These are phyloP conservation scores for Chrysaora quinquecirrha DNA, from an alignment of 30 jellyfish, hydroid and myxozoan species.

Conservation along the genomic window DNA sequence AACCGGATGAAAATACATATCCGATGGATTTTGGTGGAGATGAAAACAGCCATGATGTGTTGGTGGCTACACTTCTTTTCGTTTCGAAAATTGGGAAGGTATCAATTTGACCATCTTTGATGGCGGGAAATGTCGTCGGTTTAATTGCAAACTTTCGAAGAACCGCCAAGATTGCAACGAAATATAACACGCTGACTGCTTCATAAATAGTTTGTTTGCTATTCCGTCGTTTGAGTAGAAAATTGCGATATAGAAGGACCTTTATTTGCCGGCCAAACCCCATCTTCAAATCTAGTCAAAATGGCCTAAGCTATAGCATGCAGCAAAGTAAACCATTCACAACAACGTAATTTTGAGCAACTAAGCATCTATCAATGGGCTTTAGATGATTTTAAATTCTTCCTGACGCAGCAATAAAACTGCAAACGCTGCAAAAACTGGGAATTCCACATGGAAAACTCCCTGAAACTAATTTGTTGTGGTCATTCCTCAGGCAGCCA, in stretches of 20 bases:
- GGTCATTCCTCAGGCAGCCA: no score
- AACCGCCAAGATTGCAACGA: slow-evolving; percentile 73
- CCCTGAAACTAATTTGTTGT: no score
- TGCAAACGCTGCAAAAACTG: no score
- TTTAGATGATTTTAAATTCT: no score
- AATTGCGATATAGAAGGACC: slow-evolving; percentile 72
- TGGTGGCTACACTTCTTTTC: not conserved
- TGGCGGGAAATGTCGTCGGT: slow-evolving; percentile 53
- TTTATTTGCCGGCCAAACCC: slow-evolving; percentile 68
- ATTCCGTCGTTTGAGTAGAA: slow-evolving; percentile 76
- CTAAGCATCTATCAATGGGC: no score
- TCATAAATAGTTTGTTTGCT: slow-evolving; percentile 72
- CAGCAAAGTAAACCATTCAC: no score
- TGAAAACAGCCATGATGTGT: slow-evolving; percentile 1
- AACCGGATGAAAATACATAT: slow-evolving; percentile 39
- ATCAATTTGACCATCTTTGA: slow-evolving; percentile 33
- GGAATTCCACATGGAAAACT: no score
- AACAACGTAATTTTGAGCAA: no score
- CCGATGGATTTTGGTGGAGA: slow-evolving; percentile 53
- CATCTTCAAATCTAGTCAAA: no score
- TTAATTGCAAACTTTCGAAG: slow-evolving; percentile 29
- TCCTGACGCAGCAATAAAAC: no score
- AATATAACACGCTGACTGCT: slow-evolving; percentile 73
- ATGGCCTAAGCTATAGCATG: no score
- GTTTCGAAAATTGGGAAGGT: slow-evolving; percentile 17